Percentiles rank a stretch among this genome's conserved stretches.
phyloP scores from a whole-genome alignment of 2,797 vertebrate genomes.

The Coccyzus lansbergi region DNA sequence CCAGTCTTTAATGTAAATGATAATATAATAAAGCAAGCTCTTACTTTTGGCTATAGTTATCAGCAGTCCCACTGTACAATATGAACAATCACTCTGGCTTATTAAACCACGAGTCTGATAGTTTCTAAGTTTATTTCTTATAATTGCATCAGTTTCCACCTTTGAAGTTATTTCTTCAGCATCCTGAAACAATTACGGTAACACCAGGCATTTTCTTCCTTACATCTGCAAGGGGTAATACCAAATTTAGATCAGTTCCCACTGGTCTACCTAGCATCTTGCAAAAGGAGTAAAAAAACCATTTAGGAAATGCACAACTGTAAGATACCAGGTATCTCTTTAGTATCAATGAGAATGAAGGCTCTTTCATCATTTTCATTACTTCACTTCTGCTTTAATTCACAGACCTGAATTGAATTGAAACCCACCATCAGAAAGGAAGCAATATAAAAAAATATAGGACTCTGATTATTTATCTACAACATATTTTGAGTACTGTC shows the following conservation, averaged over 20 bases:
- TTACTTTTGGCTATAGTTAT: background rate
- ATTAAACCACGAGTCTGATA: background rate
- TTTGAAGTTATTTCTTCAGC: background rate
- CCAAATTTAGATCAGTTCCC: background rate
- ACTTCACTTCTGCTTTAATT: background rate
- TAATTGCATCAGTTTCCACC: background rate
- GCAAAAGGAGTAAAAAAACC: background rate
- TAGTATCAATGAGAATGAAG: background rate
- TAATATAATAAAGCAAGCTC: background rate
- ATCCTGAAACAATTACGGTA: background rate
- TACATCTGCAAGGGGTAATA: background rate
- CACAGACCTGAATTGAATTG: background rate
- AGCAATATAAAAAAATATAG: background rate
- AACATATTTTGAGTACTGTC: background rate
- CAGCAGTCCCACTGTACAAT: background rate
- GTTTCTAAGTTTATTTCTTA: constrained; percentile 5
- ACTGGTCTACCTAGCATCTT: background rate
- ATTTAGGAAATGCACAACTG: background rate
- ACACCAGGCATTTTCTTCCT: background rate
- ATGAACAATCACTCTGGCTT: background rate
- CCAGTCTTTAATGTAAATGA: background rate
- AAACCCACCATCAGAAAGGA: background rate
- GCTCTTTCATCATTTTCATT: background rate
- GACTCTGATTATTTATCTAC: background rate
- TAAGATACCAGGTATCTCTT: background rate